Percentiles rank a stretch among this genome's conserved stretches.
Conservation (phyloP, 2,113 vertebrate species). For the Oriolus oriolus region DNA sequence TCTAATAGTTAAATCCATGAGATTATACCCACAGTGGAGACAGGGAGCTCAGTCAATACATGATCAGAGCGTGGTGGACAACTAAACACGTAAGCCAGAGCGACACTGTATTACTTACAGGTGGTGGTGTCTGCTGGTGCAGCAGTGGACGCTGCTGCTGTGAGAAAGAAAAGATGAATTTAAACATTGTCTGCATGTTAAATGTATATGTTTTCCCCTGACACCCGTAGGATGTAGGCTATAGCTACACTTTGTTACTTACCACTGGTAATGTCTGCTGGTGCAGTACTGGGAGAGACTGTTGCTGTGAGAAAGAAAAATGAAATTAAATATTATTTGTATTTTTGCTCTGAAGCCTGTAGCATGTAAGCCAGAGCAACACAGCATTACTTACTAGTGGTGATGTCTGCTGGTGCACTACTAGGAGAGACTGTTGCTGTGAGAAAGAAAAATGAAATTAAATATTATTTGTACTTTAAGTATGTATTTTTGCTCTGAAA, state of each 20-base stretch:
- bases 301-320: neutral
- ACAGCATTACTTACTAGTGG: neutral
- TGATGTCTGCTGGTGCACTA: neutral
- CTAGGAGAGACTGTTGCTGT: neutral
- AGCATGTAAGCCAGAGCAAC: too few relatives aligned
- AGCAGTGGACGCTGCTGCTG: neutral
- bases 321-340: neutral
- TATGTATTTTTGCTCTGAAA: neutral
- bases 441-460: neutral
- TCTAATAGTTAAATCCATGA: neutral
- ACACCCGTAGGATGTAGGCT: neutral
- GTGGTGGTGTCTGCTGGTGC: neutral
- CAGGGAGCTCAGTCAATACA: neutral
- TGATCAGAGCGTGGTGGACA: neutral
- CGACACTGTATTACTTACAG: neutral
- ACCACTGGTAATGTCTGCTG: neutral
- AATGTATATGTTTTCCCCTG: neutral
- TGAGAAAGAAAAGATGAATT: neutral
- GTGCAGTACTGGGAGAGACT: rapidly evolving
- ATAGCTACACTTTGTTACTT: neutral
- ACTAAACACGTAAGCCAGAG: rapidly evolving
- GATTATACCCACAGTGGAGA: neutral
- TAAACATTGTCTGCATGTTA: neutral
- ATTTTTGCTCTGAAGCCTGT: neutral
- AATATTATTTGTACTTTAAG: neutral